Conservation (phyloP, 2,888 invertebrate species). For the Drosophila ezoana region DNA sequence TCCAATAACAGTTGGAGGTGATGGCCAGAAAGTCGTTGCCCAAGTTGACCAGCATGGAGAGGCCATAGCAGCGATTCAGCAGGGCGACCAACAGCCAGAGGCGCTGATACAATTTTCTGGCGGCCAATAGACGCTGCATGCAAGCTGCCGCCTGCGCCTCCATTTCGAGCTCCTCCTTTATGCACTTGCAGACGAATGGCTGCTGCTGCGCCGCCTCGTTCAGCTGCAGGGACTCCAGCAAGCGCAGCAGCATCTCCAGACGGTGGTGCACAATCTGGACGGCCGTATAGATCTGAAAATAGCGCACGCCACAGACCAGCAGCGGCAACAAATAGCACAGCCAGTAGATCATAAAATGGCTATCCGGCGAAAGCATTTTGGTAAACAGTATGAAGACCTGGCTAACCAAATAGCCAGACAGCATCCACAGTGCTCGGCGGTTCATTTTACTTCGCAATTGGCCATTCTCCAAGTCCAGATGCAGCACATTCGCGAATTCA, state of each 20-base stretch:
- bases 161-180: constrained; percentile 25
- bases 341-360: constrained; percentile 68
- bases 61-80: constrained; percentile 79
- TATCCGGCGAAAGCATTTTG: constrained; percentile 41
- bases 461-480: constrained; percentile 66
- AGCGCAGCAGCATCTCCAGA: constrained; percentile 68
- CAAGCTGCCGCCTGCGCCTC: constrained; percentile 14
- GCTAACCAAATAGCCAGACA: constrained; percentile 62
- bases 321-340: constrained; percentile 76
- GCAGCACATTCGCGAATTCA: constrained; percentile 72
- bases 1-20: constrained; percentile 83
- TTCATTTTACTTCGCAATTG: constrained; percentile 47
- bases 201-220: constrained; percentile 4
- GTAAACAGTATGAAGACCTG: constrained; percentile 67
- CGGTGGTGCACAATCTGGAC: constrained; percentile 75
- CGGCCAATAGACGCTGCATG: constrained; percentile 68
- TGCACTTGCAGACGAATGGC: constrained; percentile 15
- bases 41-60: constrained; percentile 82
- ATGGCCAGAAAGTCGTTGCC: constrained; percentile 84
- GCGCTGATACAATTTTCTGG: constrained; percentile 81
- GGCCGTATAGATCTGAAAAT: constrained; percentile 80
- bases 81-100: constrained; percentile 77
- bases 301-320: constrained; percentile 75
- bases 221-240: constrained; percentile 62
- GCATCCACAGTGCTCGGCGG: constrained; percentile 53